Evolutionary conservation across 2,797 vertebrate genomes (phyloP), one percentile per base, ranked within the genome.

Genomic region (Artibeus lituratus): DNA sequence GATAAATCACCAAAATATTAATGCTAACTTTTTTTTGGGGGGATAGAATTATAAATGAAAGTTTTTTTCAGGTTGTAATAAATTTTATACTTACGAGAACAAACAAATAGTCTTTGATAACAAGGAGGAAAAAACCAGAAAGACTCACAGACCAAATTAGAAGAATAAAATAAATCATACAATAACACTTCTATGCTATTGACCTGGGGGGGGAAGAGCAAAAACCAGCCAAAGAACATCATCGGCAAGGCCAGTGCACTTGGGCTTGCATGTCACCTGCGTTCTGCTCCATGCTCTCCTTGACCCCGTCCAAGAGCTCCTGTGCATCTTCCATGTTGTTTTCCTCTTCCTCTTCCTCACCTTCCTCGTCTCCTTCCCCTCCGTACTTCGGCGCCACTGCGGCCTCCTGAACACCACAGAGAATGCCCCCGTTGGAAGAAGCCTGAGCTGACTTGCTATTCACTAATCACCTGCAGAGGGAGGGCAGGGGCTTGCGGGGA

Each of bases 281-380:
- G 1, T 99, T 99, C 92, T 99, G 98, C 15, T 99, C 98, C 98
- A 99, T 98, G 92, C 92, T 99, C n/a, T 99, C 98, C 97, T 98
- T 99, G 92, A 99, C 74, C 89, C 7, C 95, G 0, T 97, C 98
- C 65, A 99, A 96, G 73, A 99, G 98, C 29, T 99, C 98, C 12
- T 98, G 98, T 0, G 98, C 98, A 10, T 96, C 98, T n/a, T 98
- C 98, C 74, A 96, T 1, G 0, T 97, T 97, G 0, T 97, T 97
- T 9, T 98, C 97, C 42, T 97, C 97, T 3, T 98, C 98, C 3
- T 97, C 97, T 1, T 98, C 98, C 8, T 95, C 94, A 0, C 37
- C 81, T 1, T 98, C 96, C 37, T 95, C 94, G 1, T 96, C 98
- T 96, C 22, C 96, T 35, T 98, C 98, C 29, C 11, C 3, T 32